Evolutionary conservation across 2,113 vertebrate species (phyloP).

Genomic region (Sitta europaea): DNA sequence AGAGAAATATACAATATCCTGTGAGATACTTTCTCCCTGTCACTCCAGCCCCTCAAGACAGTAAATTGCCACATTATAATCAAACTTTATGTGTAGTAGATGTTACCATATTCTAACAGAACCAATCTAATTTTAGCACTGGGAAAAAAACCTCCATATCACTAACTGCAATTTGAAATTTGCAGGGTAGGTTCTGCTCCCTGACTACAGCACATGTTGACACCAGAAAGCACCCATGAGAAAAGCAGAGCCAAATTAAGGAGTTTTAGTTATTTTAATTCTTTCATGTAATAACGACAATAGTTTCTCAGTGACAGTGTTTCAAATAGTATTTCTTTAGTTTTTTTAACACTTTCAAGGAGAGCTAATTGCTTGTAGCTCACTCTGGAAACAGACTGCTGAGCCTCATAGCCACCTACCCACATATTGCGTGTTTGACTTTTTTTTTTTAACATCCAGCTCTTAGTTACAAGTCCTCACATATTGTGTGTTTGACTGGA

Average conservation of each 20-base stretch:
- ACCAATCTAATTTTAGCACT: background rate
- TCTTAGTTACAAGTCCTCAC: background rate
- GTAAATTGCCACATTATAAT: background rate
- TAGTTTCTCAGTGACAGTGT: background rate
- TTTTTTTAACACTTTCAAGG: background rate
- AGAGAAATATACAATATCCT: background rate
- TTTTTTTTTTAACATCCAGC: background rate
- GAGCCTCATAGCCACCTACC: background rate
- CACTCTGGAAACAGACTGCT: background rate
- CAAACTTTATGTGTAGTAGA: accelerated
- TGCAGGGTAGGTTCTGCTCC: background rate
- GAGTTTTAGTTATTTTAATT: background rate
- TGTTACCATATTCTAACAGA: background rate
- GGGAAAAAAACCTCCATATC: background rate
- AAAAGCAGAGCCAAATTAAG: background rate
- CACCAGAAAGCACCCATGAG: background rate
- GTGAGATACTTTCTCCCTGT: background rate
- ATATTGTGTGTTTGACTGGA: accelerated
- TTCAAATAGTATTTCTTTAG: background rate
- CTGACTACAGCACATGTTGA: background rate
- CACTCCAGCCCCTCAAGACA: background rate
- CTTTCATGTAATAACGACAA: background rate
- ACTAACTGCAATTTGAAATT: background rate
- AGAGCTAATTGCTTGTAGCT: background rate
- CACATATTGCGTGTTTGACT: accelerated